These are phyloP conservation scores for Arnoldichthys spilopterus DNA, from an alignment of 2,797 vertebrate genomes.

Conservation along the genomic window DNA sequence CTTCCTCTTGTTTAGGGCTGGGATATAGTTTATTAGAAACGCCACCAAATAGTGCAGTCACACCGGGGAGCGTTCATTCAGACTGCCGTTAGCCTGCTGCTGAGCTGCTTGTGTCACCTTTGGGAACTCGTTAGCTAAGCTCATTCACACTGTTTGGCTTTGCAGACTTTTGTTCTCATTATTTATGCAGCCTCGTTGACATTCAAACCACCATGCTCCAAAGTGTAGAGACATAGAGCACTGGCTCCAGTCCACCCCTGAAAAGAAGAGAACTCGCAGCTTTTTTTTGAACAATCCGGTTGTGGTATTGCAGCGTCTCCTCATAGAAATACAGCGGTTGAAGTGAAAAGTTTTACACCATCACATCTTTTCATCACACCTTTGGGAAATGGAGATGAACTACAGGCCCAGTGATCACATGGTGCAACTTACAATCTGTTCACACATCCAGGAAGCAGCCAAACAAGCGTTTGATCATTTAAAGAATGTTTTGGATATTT, in stretches of 20 bases:
- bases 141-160: conserved; percentile 33
- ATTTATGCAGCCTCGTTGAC: conserved; percentile 44
- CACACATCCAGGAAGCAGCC: not conserved
- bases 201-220: conserved; percentile 35
- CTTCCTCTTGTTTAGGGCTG: not conserved
- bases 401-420: not conserved
- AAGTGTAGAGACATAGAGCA: conserved; percentile 17
- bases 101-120: conserved; percentile 28
- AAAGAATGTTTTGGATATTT: not conserved
- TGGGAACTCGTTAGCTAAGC: conserved; percentile 51
- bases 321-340: not conserved
- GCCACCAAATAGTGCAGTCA: not conserved
- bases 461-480: no score
- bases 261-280: conserved; percentile 24
- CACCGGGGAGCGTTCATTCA: not conserved
- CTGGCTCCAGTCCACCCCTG: conserved; percentile 22
- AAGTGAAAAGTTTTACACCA: not conserved
- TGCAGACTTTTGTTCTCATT: conserved; percentile 32
- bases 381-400: not conserved
- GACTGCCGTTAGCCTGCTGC: not conserved
- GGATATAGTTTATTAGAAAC: not conserved
- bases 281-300: not conserved
- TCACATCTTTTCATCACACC: not conserved
- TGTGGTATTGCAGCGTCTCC: not conserved
- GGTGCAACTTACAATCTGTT: not conserved